Evolutionary conservation across 2,888 invertebrate genomes (phyloP), one percentile per base, ranked within the genome.

Genomic region (Corythucha ciliata): DNA sequence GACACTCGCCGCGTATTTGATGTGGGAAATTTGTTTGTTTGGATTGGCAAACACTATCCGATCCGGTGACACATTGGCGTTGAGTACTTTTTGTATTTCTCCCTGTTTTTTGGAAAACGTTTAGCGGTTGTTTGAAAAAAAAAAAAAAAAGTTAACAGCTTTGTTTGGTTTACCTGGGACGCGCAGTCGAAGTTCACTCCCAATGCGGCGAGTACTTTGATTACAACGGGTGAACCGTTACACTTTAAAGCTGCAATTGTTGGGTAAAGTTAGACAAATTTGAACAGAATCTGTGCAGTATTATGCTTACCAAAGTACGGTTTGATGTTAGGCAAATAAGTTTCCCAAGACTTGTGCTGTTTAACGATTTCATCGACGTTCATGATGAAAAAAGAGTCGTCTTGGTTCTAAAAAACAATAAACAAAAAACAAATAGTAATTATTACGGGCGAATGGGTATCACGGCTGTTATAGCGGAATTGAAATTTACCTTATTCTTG

Each of bases 241-340:
- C 97, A 98, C 70, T 98, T 98, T 57, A 98, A 92, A 62, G 97
- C n/a, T n/a, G n/a, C n/a, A n/a, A n/a, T n/a, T n/a, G n/a, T n/a
- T n/a, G n/a, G n/a, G n/a, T n/a, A n/a, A n/a, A n/a, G n/a, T n/a
- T n/a, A n/a, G n/a, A n/a, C n/a, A n/a, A n/a, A n/a, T n/a, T n/a
- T n/a, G n/a, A n/a, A n/a, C n/a, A n/a, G n/a, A n/a, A n/a, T n/a
- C n/a, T n/a, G n/a, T n/a, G n/a, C n/a, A n/a, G n/a, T n/a, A n/a
- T n/a, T n/a, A n/a, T n/a, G n/a, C n/a, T n/a, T n/a, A n/a, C n/a
- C 94, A 70, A 96, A 96, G 69, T 83, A 87, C 3, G 96, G 94
- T 61, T 81, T 79, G 16, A 96, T 86, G 52, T 92, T 76, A 34
- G 94, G 94, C 74, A 97, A 73, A 57, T 79, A 75, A 58, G 78